Evolutionary conservation across 2,888 invertebrate genomes (phyloP).

Genomic region (Acleris laterana): DNA sequence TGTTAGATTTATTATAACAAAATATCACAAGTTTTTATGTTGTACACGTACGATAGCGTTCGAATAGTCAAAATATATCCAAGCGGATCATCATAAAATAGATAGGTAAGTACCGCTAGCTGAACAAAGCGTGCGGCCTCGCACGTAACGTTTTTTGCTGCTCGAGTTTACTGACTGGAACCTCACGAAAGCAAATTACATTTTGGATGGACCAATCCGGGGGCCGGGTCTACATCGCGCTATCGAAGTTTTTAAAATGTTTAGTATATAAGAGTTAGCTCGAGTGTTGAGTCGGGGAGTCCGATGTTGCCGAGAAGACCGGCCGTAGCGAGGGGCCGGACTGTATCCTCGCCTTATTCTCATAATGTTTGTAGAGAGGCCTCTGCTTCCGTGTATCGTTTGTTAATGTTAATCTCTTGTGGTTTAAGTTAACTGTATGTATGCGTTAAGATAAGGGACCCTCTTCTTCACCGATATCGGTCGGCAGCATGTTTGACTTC

Average conservation of each 20-base stretch:
- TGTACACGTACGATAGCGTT: too few species aligned
- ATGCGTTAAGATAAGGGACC: constrained; percentile 84
- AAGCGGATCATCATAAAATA: neutral
- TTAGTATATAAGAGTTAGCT: constrained; percentile 51
- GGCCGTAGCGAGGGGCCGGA: constrained; percentile 82
- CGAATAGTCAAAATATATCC: too few species aligned
- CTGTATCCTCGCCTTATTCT: constrained; percentile 73
- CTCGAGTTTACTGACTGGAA: constrained; percentile 69
- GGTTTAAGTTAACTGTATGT: constrained; percentile 83
- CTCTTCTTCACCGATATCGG: constrained; percentile 79
- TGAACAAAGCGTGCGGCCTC: constrained; percentile 10
- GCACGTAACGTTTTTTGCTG: constrained; percentile 58
- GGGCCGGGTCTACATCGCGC: constrained; percentile 60
- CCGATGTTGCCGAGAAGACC: constrained; percentile 80
- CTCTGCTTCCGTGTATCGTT: constrained; percentile 82
- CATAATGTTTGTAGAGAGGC: constrained; percentile 71
- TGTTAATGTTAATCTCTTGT: constrained; percentile 79
- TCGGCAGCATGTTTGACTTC: constrained; percentile 82
- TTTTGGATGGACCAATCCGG: constrained; percentile 60
- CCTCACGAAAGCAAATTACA: constrained; percentile 61
- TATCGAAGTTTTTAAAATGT: constrained; percentile 54
- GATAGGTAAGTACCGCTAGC: constrained; percentile 18
- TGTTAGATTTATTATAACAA: too few species aligned
- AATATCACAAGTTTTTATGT: too few species aligned
- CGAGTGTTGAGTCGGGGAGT: constrained; percentile 61